These are phyloP conservation scores for Taeniopygia guttata DNA, from an alignment of 2,797 vertebrate species.

Conservation along the genomic window DNA sequence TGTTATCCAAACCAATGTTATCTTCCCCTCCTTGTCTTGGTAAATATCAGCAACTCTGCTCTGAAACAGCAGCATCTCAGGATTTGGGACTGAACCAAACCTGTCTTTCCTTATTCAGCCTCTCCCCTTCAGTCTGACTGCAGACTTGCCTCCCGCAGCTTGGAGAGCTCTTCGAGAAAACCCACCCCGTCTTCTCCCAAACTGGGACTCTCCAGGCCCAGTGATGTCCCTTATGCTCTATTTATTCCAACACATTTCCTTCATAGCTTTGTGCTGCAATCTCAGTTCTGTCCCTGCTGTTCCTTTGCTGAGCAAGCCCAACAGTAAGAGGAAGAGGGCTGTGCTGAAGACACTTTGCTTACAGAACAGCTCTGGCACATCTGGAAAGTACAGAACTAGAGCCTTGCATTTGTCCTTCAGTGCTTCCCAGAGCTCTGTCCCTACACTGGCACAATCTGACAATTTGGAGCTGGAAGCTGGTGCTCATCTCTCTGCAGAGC, in stretches of 20 bases:
- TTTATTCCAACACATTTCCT: neutral
- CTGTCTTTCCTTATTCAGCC: neutral
- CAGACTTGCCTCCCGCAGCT: neutral
- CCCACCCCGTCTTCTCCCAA: neutral
- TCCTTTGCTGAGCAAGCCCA: neutral
- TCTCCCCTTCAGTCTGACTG: neutral
- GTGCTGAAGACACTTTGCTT: neutral
- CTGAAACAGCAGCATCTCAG: neutral
- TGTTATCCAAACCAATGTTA: neutral
- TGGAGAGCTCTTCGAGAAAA: neutral
- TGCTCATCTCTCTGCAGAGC: neutral
- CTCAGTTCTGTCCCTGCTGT: neutral
- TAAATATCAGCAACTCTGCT: neutral
- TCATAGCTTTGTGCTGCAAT: neutral
- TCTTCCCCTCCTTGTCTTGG: neutral
- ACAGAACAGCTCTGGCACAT: neutral
- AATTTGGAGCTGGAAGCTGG: neutral
- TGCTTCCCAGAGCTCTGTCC: neutral
- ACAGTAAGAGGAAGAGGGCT: neutral
- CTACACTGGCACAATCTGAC: rapidly evolving
- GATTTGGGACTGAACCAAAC: neutral
- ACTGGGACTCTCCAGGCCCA: neutral
- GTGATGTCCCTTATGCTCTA: neutral
- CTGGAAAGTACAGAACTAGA: neutral
- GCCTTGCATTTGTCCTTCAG: neutral